A percentile compares a stretch with the other conserved stretches of the same genome.
Evolutionary conservation across 2,888 invertebrate species (phyloP).

Genomic region (Perizoma flavofasciatum): DNA sequence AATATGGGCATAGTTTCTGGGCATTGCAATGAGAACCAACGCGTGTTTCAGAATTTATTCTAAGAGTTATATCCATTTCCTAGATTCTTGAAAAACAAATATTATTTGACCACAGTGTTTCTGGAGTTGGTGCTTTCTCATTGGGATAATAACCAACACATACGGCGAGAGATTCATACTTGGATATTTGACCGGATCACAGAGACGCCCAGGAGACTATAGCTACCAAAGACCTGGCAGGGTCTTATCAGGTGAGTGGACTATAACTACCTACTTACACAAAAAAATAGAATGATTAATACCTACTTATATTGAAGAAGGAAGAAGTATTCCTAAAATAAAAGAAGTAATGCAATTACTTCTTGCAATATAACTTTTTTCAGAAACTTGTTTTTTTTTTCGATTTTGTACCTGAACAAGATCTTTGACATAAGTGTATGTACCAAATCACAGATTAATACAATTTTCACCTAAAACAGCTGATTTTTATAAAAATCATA

Average conservation of each 20-base stretch:
- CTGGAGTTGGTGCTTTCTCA: slow-evolving; percentile 62
- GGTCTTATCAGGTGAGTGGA: slow-evolving; percentile 78
- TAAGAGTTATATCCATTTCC: too few relatives aligned
- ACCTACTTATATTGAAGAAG: too few relatives aligned
- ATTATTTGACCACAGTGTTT: slow-evolving; percentile 60
- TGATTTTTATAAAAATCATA: too few relatives aligned
- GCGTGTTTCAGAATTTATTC: slow-evolving; percentile 8
- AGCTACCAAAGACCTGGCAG: slow-evolving; percentile 90
- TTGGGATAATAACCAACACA: slow-evolving; percentile 49
- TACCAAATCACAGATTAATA: too few relatives aligned
- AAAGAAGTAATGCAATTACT: too few relatives aligned
- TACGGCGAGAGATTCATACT: slow-evolving; percentile 86
- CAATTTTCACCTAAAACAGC: too few relatives aligned
- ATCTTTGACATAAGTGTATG: too few relatives aligned
- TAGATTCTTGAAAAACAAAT: too few relatives aligned
- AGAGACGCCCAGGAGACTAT: slow-evolving; percentile 89
- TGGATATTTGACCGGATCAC: slow-evolving; percentile 94
- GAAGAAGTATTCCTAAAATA: too few relatives aligned
- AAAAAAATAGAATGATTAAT: background rate
- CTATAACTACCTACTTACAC: background rate
- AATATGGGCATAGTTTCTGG: slow-evolving; percentile 9
- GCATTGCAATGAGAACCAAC: slow-evolving; percentile 3
- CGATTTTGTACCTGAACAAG: too few relatives aligned
- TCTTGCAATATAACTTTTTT: too few relatives aligned
- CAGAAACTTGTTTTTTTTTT: background rate